phyloP scores from a whole-genome alignment of 1,140 invertebrate genomes.

The Drosophila pseudoananassae region DNA sequence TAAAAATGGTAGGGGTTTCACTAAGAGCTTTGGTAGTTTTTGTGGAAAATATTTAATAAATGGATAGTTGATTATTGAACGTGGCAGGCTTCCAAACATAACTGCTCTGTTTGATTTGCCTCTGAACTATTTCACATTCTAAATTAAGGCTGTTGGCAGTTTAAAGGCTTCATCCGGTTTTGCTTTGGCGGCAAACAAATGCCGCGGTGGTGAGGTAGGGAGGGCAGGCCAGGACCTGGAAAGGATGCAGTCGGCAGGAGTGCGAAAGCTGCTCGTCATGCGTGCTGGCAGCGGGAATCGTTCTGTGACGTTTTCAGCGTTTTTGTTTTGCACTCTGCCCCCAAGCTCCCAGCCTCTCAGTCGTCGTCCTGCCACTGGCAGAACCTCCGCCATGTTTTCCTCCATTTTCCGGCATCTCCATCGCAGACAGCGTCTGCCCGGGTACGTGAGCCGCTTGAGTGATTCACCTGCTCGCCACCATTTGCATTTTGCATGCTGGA shows the following conservation, averaged over 20 bases:
- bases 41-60: too few species aligned
- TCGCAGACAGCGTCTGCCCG: constrained; percentile 38
- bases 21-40: too few species aligned
- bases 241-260: constrained; percentile 36
- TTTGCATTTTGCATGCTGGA: constrained; percentile 58
- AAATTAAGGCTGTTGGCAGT: neutral
- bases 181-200: constrained; percentile 3
- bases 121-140: neutral
- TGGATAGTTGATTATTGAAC: too few species aligned
- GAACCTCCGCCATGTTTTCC: neutral
- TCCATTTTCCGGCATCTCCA: constrained; percentile 1
- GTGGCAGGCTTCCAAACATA: neutral
- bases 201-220: neutral
- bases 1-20: too few species aligned
- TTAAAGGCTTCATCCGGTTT: constrained; percentile 3
- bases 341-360: neutral
- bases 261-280: constrained; percentile 58
- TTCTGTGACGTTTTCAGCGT: constrained; percentile 52
- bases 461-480: constrained; percentile 56
- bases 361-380: constrained; percentile 2
- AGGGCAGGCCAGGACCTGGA: neutral
- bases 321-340: constrained; percentile 52
- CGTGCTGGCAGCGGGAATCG: constrained; percentile 55
- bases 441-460: constrained; percentile 56
- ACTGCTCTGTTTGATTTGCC: neutral